phyloP scores from a whole-genome alignment of 2,888 invertebrate species.

The Sicus ferrugineus region DNA sequence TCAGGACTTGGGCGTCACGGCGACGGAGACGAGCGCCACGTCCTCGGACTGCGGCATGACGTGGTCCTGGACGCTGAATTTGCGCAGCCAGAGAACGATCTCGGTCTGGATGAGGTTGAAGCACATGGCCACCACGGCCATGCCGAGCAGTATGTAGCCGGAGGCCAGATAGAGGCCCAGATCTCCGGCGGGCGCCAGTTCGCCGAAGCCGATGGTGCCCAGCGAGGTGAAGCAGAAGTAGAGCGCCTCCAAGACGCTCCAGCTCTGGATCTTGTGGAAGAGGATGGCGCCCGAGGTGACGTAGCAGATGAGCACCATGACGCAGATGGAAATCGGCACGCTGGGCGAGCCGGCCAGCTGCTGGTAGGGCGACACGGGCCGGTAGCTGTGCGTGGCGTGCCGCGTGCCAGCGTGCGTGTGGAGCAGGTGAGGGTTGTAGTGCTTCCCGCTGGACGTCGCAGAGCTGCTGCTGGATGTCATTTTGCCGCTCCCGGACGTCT shows the following conservation, averaged over 20 bases:
- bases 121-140: slow-evolving; percentile 87
- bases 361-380: slow-evolving; percentile 34
- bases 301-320: slow-evolving; percentile 85
- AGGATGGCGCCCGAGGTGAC: slow-evolving; percentile 88
- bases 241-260: slow-evolving; percentile 88
- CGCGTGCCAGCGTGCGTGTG: slow-evolving; percentile 43
- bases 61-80: slow-evolving; percentile 63
- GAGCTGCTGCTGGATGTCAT: slow-evolving; percentile 37
- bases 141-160: slow-evolving; percentile 82
- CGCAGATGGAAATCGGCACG: slow-evolving; percentile 87
- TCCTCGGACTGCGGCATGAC: slow-evolving; percentile 66
- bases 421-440: slow-evolving; percentile 40
- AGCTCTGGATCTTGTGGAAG: slow-evolving; percentile 89
- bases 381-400: slow-evolving; percentile 45
- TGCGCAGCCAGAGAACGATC: slow-evolving; percentile 66
- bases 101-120: slow-evolving; percentile 86
- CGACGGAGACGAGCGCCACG: slow-evolving; percentile 66
- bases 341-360: slow-evolving; percentile 59
- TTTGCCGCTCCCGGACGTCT: slow-evolving; percentile 32
- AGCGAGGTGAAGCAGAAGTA: slow-evolving; percentile 82
- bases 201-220: slow-evolving; percentile 86
- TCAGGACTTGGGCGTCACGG: slow-evolving; percentile 70
- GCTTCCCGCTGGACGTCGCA: slow-evolving; percentile 40
- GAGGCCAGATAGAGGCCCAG: slow-evolving; percentile 80
- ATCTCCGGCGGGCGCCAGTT: slow-evolving; percentile 75